Evolutionary conservation across 2,797 vertebrate genomes (phyloP).

Genomic region (Anniella stebbinsi): DNA sequence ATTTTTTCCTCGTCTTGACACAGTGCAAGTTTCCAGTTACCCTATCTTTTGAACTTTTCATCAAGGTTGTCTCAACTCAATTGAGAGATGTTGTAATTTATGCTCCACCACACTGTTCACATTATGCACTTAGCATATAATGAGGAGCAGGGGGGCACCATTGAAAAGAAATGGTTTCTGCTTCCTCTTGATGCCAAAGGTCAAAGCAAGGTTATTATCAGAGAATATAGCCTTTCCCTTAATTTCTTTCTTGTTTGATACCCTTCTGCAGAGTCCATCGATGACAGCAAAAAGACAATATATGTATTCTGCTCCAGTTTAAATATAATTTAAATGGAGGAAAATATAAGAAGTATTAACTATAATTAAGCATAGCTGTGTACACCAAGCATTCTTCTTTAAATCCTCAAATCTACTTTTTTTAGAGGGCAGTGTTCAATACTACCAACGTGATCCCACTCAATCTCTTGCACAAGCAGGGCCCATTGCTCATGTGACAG

Average conservation of each 20-base stretch:
- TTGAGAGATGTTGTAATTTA: constrained; percentile 2
- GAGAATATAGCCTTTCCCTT: not conserved
- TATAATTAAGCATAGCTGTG: not conserved
- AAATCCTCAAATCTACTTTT: not conserved
- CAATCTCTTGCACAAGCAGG: no score
- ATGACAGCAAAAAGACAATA: not conserved
- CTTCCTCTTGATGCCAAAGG: not conserved
- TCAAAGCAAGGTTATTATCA: not conserved
- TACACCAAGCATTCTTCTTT: not conserved
- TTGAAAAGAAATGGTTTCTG: not conserved
- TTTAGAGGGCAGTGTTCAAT: no score
- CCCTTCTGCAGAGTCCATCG: not conserved
- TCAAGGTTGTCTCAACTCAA: constrained; percentile 19
- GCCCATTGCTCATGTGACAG: no score
- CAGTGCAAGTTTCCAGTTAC: not conserved
- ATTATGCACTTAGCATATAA: constrained; percentile 4
- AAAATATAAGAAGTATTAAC: not conserved
- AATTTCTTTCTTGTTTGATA: not conserved
- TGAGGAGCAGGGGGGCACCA: not conserved
- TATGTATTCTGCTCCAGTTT: not conserved
- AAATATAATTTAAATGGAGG: no score
- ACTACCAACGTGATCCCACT: no score
- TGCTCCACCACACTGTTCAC: not conserved
- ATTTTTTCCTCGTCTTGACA: constrained; percentile 1
- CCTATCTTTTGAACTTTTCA: constrained; percentile 7